Percentiles rank a stretch among this genome's conserved stretches.
Evolutionary conservation across 2,113 vertebrate genomes (phyloP).

Genomic region (Paramisgurnus dabryanus): DNA sequence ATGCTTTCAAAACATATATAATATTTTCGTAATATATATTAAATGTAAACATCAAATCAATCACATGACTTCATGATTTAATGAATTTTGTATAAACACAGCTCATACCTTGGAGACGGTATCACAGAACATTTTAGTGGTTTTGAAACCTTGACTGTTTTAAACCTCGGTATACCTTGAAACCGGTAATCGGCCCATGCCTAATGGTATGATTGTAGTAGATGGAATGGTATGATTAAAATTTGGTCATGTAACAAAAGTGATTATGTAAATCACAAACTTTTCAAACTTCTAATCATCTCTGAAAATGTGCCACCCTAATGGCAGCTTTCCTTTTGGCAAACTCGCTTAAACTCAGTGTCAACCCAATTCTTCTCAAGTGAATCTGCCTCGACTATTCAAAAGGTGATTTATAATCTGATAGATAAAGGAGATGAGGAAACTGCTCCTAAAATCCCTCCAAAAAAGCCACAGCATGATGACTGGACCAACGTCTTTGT

Average conservation of each 20-base stretch:
- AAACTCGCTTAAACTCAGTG: conserved; percentile 45
- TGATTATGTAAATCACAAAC: neutral
- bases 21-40: too few relatives aligned
- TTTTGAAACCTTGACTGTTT: too few relatives aligned
- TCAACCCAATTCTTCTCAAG: conserved; percentile 21
- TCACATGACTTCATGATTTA: too few relatives aligned
- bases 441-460: conserved; percentile 27
- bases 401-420: conserved; percentile 40
- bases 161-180: too few relatives aligned
- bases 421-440: conserved; percentile 5
- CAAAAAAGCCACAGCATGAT: conserved; percentile 33
- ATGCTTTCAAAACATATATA: too few relatives aligned
- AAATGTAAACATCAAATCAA: too few relatives aligned
- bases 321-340: conserved; percentile 26
- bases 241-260: neutral
- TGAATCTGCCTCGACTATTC: conserved; percentile 36
- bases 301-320: conserved; percentile 5
- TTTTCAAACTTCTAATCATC: neutral
- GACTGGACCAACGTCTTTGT: conserved; percentile 27
- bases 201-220: too few relatives aligned
- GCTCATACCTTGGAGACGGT: too few relatives aligned
- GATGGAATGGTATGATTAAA: too few relatives aligned
- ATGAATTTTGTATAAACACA: too few relatives aligned
- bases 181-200: too few relatives aligned
- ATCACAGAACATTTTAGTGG: too few relatives aligned